phyloP scores from a whole-genome alignment of 2,113 vertebrate genomes.

The Aleadryas rufinucha region DNA sequence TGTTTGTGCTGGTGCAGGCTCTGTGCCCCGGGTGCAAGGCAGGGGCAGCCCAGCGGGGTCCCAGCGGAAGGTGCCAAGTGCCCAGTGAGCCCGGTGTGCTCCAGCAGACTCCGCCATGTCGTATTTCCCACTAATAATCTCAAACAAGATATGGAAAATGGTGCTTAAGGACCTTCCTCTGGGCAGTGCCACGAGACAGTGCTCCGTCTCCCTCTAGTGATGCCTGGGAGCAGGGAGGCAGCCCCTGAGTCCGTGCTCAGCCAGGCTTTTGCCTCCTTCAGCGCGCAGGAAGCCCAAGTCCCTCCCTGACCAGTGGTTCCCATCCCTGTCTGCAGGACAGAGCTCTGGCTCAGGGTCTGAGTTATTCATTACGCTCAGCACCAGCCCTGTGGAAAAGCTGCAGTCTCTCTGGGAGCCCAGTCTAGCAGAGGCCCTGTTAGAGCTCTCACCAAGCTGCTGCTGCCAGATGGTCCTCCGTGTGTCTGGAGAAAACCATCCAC shows the following conservation, averaged over 20 bases:
- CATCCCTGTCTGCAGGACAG: background rate
- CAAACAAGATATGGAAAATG: background rate
- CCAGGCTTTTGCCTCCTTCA: background rate
- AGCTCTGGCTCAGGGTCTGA: background rate
- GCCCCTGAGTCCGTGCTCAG: rapidly evolving
- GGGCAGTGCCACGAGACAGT: background rate
- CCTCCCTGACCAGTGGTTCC: background rate
- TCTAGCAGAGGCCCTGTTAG: background rate
- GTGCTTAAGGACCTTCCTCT: background rate
- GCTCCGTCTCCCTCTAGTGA: constrained; percentile 46
- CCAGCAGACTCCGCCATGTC: rapidly evolving
- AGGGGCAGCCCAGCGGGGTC: rapidly evolving
- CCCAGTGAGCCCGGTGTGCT: rapidly evolving
- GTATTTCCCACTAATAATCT: too few relatives aligned
- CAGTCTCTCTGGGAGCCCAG: rapidly evolving
- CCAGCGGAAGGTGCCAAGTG: rapidly evolving
- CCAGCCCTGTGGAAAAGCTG: background rate
- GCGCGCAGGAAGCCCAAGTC: background rate
- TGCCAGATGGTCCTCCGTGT: background rate
- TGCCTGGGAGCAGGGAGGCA: background rate
- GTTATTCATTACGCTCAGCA: background rate
- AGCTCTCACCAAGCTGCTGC: background rate
- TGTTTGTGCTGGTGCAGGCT: rapidly evolving
- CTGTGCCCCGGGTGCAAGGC: rapidly evolving
- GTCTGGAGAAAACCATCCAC: background rate